Evolutionary conservation across 2,797 vertebrate species (phyloP).

Genomic region (Bradypodion pumilum): DNA sequence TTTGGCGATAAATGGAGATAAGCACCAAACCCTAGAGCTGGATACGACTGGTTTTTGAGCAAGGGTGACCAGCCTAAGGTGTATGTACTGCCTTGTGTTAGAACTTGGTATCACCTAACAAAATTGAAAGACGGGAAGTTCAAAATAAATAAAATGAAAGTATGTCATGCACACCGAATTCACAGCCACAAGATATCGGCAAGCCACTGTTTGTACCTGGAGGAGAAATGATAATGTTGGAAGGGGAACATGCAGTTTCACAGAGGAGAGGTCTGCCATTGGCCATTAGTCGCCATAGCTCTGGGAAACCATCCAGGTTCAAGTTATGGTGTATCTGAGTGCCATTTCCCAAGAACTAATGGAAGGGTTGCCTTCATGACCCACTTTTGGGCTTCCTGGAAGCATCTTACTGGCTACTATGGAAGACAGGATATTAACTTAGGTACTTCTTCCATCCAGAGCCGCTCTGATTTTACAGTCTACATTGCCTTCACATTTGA

Average conservation of each 20-base stretch:
- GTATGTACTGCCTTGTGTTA: background rate
- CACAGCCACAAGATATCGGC: background rate
- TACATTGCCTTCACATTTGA: background rate
- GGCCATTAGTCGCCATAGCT: background rate
- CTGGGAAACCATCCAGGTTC: background rate
- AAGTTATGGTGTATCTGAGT: background rate
- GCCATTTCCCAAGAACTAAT: background rate
- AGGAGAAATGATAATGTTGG: no score
- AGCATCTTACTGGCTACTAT: background rate
- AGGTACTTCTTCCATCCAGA: background rate
- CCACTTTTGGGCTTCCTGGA: background rate
- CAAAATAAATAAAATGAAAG: background rate
- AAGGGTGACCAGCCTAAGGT: no score
- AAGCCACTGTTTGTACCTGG: background rate
- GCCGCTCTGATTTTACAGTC: background rate
- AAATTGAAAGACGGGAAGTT: background rate
- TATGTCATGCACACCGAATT: background rate
- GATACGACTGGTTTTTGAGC: no score
- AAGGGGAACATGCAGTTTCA: background rate
- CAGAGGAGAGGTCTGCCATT: background rate
- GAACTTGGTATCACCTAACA: background rate
- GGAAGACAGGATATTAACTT: background rate
- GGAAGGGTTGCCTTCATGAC: background rate
- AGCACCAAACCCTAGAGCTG: no score
- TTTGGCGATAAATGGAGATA: no score